A percentile compares a stretch with the other conserved stretches of the same genome.
phyloP scores from a whole-genome alignment of 2,888 invertebrate genomes.

The Standfussiana lucernea region DNA sequence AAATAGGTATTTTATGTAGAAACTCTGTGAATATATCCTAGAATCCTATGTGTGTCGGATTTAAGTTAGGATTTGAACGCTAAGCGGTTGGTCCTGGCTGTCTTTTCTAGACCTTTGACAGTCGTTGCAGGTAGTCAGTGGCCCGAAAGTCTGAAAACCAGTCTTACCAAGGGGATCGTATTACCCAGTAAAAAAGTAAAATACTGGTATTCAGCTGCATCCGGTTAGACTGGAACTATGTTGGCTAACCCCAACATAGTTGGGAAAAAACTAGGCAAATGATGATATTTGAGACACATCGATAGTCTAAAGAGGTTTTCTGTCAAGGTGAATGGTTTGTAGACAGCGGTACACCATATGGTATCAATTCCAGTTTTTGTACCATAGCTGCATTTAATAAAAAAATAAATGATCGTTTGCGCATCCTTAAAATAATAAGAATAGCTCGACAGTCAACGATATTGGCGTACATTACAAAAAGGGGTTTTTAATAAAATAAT shows the following conservation, averaged over 20 bases:
- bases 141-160: neutral
- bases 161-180: neutral
- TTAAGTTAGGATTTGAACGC: neutral
- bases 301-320: too few species aligned
- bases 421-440: too few species aligned
- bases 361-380: too few species aligned
- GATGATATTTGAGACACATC: too few species aligned
- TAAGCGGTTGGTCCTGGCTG: neutral
- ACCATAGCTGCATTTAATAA: too few species aligned
- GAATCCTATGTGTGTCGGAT: neutral
- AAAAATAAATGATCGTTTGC: too few species aligned
- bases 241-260: neutral
- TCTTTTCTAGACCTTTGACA: neutral
- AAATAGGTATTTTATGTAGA: conserved; percentile 22
- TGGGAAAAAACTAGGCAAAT: neutral
- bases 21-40: neutral
- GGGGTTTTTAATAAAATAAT: too few species aligned
- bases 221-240: neutral
- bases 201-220: neutral
- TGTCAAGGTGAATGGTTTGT: too few species aligned
- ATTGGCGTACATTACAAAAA: too few species aligned
- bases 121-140: neutral
- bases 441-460: too few species aligned
- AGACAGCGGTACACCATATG: too few species aligned
- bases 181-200: neutral